These are phyloP conservation scores for Ptychodera flava DNA, from an alignment of 35 echinoderm and acorn worm genomes.

Conservation along the genomic window DNA sequence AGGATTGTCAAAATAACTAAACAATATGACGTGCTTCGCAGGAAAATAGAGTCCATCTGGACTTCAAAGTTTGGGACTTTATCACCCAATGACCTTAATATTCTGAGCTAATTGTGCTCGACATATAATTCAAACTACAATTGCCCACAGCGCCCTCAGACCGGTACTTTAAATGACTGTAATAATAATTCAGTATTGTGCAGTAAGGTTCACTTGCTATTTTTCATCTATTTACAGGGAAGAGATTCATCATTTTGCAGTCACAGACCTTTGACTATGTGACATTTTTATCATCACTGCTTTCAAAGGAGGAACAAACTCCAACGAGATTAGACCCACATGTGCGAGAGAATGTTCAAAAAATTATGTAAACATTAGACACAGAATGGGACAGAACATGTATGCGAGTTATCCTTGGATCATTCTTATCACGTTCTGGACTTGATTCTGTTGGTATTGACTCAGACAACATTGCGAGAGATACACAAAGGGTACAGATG, in stretches of 20 bases:
- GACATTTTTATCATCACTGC: neutral
- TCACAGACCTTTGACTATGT: neutral
- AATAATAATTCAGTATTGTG: too few relatives aligned
- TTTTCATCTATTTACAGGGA: neutral
- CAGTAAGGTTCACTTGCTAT: too few relatives aligned
- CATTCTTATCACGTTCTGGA: neutral
- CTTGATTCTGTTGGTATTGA: neutral
- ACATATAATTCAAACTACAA: too few relatives aligned
- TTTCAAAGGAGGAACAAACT: neutral
- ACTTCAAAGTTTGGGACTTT: too few relatives aligned
- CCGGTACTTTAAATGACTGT: too few relatives aligned
- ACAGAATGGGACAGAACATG: neutral
- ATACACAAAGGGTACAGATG: neutral
- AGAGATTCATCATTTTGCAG: neutral
- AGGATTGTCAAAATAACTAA: too few relatives aligned
- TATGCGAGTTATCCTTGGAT: neutral
- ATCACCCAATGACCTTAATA: too few relatives aligned
- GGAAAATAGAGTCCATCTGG: too few relatives aligned
- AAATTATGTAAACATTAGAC: neutral
- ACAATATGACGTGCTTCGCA: too few relatives aligned
- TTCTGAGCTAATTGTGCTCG: too few relatives aligned
- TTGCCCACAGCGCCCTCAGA: too few relatives aligned
- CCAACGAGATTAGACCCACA: neutral
- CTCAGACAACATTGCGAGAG: neutral
- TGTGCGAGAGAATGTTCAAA: neutral